These are phyloP conservation scores for Cephonodes hylas DNA, from an alignment of 2,888 invertebrate genomes.

Conservation along the genomic window DNA sequence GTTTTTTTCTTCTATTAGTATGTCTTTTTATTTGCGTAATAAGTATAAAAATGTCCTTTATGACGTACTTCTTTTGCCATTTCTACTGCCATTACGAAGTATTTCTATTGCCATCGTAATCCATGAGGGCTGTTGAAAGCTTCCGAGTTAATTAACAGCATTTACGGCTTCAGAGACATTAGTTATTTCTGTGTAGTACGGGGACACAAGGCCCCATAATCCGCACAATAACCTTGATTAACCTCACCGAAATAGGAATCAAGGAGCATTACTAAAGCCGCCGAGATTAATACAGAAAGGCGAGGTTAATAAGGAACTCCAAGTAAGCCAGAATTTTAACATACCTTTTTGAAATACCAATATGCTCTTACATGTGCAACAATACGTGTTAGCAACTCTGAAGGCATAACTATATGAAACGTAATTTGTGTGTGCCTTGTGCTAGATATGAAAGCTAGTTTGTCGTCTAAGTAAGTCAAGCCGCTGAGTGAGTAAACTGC, in stretches of 20 bases:
- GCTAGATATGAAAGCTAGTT: neutral
- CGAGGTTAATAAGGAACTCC: neutral
- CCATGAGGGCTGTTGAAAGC: constrained; percentile 45
- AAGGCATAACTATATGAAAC: neutral
- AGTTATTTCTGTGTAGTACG: neutral
- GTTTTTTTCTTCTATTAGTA: too few species aligned
- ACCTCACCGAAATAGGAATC: constrained; percentile 3
- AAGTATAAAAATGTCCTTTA: constrained; percentile 16
- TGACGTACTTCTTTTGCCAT: too few species aligned
- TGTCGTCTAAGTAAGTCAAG: neutral
- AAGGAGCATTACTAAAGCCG: neutral
- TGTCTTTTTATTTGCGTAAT: too few species aligned
- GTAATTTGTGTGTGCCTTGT: neutral
- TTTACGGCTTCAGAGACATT: constrained; percentile 36
- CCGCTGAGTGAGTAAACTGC: neutral
- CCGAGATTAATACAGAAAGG: neutral
- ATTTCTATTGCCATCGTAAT: constrained; percentile 25
- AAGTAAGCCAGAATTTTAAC: neutral
- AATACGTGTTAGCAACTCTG: neutral
- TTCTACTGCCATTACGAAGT: constrained; percentile 13
- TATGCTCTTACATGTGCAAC: neutral
- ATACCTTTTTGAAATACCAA: neutral
- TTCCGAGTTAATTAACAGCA: constrained; percentile 54
- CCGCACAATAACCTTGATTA: constrained; percentile 6
- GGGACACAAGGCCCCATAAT: neutral